Evolutionary conservation across 2,797 vertebrate genomes (phyloP), one percentile per base, ranked within the genome.

Genomic region (Champsocephalus esox): DNA sequence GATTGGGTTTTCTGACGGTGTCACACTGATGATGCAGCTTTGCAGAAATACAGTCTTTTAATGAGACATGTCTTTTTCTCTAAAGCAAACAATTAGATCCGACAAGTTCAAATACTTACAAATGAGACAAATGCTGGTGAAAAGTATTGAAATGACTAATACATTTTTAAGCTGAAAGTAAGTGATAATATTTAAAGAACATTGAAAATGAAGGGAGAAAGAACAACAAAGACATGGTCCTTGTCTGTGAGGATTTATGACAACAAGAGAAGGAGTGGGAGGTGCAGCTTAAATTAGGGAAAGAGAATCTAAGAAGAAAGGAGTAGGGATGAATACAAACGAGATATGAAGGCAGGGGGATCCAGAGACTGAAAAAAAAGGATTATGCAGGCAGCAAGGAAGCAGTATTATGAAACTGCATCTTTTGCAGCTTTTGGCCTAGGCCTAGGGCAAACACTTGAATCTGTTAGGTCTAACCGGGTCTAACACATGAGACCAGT

Each of bases 301-400:
- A 16, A 67, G 38, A 65, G 28, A 67, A 38, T 80, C 48, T 43
- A 51, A 75, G 63, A 80, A 58, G 60, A 79, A 80, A 80, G 32
- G 21, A 59, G n/a, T 48, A 41, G n/a, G 56, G 28, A 45, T 50
- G 51, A 76, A 76, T 58, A 66, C 61, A 71, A 56, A 34, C 7
- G n/a, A 32, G 38, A 65, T 50, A 52, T 64, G 62, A 80, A 82
- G 32, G 59, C 62, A 50, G 44, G 52, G 41, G 32, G 67, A 85
- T 81, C 73, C 70, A 52, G 72, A 75, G 38, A 65, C 32, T 16
- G 21, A 44, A 45, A 56, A 55, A 49, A 14, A 54, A 34, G 58
- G 45, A 86, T 83, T 77, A 84, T 76, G 54, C 77, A 78, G 77
- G 56, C 65, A 80, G 54, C n/a, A 76, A 73, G 84, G 70, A 44